A percentile compares a stretch with the other conserved stretches of the same genome.
Conservation (phyloP, 1,140 invertebrate genomes). For the Penaeus indicus region DNA sequence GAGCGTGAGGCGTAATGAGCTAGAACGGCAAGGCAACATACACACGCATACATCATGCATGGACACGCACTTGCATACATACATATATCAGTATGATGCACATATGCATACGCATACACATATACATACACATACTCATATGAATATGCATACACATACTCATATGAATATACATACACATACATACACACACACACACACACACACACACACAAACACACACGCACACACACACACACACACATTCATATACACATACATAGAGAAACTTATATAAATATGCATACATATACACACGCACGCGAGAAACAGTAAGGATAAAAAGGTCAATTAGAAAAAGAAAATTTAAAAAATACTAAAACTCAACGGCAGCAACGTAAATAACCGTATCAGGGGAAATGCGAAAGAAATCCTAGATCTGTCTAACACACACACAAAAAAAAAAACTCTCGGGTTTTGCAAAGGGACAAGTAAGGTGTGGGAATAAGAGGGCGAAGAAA, state of each 20-base stretch:
- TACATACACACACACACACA: neutral
- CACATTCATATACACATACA: neutral
- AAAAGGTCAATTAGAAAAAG: too few species aligned
- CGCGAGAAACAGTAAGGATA: too few species aligned
- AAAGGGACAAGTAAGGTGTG: too few species aligned
- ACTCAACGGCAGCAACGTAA: too few species aligned
- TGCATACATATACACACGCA: neutral
- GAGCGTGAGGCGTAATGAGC: neutral
- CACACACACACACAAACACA: constrained; percentile 15
- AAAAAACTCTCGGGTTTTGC: too few species aligned
- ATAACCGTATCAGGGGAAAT: too few species aligned
- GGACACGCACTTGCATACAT: constrained; percentile 13
- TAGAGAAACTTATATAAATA: neutral
- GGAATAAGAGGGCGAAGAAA: too few species aligned
- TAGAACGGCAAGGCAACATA: too few species aligned
- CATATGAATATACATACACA: constrained; percentile 6
- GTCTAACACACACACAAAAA: too few species aligned
- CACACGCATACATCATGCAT: neutral
- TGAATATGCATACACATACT: constrained; percentile 7
- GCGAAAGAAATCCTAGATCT: too few species aligned
- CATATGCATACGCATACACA: neutral
- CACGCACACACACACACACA: neutral
- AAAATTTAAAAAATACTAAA: too few species aligned
- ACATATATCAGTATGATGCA: constrained; percentile 2
- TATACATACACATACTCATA: constrained; percentile 25